Conservation (phyloP, 2,113 vertebrate species). For the Sander vitreus region DNA sequence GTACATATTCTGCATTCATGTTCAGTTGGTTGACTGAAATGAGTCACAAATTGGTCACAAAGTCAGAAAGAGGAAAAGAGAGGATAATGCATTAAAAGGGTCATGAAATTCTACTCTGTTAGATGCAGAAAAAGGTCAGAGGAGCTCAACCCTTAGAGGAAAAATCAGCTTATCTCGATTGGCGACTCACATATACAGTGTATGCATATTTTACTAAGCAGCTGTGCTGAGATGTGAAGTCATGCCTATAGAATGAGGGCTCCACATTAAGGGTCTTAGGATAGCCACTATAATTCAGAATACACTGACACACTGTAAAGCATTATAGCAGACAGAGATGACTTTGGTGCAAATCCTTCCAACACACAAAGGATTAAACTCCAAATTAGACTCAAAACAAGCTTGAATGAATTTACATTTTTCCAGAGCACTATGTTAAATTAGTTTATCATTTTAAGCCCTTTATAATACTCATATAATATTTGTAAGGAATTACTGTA, state of each 20-base stretch:
- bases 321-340: conserved; percentile 3
- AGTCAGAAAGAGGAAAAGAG: neutral
- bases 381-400: conserved; percentile 38
- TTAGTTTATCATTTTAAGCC: conserved; percentile 32
- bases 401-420: conserved; percentile 16
- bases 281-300: conserved; percentile 6
- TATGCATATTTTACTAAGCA: conserved; percentile 36
- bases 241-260: conserved; percentile 12
- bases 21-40: neutral
- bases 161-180: conserved; percentile 1
- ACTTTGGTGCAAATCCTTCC: conserved; percentile 10
- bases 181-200: neutral
- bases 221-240: conserved; percentile 17
- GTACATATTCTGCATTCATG: neutral
- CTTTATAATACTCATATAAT: conserved; percentile 12
- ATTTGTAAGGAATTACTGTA: conserved; percentile 5
- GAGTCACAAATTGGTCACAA: neutral
- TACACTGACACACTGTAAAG: neutral
- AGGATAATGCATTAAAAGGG: neutral
- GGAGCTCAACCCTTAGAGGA: neutral
- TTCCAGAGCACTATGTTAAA: conserved; percentile 9
- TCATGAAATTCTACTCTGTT: conserved; percentile 1
- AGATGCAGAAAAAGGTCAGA: conserved; percentile 21
- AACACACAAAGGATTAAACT: conserved; percentile 36
- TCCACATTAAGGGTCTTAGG: neutral